Evolutionary conservation across 2,888 invertebrate species (phyloP).

Genomic region (Sinodicranocentrus sp.): DNA sequence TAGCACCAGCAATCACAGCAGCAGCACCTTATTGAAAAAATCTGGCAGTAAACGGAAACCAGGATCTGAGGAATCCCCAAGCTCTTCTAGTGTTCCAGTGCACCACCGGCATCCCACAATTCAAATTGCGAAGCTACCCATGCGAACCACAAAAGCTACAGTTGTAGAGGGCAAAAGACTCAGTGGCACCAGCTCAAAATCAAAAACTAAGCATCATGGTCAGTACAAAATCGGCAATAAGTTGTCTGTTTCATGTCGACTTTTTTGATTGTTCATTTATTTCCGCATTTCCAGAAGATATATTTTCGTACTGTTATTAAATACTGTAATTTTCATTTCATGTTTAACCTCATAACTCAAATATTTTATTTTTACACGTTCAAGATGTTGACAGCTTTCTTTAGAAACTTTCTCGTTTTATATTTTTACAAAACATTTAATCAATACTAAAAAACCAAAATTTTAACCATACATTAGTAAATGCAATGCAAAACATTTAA

Average conservation of each 20-base stretch:
- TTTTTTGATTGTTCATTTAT: slow-evolving; percentile 59
- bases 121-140: slow-evolving; percentile 74
- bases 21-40: not conserved
- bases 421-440: no score
- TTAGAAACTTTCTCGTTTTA: no score
- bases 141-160: slow-evolving; percentile 46
- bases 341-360: no score
- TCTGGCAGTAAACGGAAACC: slow-evolving; percentile 17
- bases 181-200: slow-evolving; percentile 55
- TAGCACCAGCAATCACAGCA: not conserved
- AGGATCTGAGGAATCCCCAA: slow-evolving; percentile 39
- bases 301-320: no score
- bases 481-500: no score
- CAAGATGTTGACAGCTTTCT: no score
- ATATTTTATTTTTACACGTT: no score
- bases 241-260: slow-evolving; percentile 72
- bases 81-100: slow-evolving; percentile 48
- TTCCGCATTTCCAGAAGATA: no score
- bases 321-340: no score
- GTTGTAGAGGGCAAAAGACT: slow-evolving; percentile 50
- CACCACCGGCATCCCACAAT: slow-evolving; percentile 73
- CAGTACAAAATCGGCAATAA: slow-evolving; percentile 74
- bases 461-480: no score
- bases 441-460: no score
- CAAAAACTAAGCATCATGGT: slow-evolving; percentile 69